A percentile compares a stretch with the other conserved stretches of the same genome.
phyloP scores from a whole-genome alignment of 2,113 vertebrate genomes.

The Cynocephalus volans region DNA sequence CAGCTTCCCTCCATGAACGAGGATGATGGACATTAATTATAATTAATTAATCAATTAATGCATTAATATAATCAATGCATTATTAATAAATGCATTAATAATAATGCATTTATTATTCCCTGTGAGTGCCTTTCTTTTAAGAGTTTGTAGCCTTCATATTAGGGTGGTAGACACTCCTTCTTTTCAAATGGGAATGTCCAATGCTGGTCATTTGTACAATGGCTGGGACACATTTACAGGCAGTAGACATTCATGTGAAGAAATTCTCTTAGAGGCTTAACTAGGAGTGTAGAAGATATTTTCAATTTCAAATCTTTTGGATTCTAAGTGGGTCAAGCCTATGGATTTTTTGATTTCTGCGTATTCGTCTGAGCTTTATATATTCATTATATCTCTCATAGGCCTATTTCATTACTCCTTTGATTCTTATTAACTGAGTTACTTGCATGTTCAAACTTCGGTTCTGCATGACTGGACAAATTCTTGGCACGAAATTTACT shows the following conservation, averaged over 20 bases:
- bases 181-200: neutral
- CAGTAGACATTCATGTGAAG: neutral
- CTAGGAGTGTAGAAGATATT: conserved; percentile 12
- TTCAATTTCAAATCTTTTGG: neutral
- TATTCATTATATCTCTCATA: conserved; percentile 46
- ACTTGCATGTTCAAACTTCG: conserved; percentile 72
- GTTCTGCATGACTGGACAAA: conserved; percentile 78
- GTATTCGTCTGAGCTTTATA: neutral
- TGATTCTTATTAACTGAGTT: conserved; percentile 72
- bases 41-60: no score
- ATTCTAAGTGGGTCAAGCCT: neutral
- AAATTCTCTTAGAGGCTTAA: neutral
- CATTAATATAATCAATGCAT: no score
- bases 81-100: no score
- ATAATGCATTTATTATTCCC: neutral
- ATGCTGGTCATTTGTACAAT: neutral
- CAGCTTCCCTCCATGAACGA: neutral
- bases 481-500: conserved; percentile 70
- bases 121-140: neutral
- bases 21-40: neutral
- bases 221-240: neutral
- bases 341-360: neutral
- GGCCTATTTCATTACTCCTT: conserved; percentile 32
- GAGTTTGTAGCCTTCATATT: neutral
- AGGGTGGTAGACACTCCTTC: neutral